phyloP scores from a whole-genome alignment of 2,888 invertebrate genomes.

The Icerya purchasi region DNA sequence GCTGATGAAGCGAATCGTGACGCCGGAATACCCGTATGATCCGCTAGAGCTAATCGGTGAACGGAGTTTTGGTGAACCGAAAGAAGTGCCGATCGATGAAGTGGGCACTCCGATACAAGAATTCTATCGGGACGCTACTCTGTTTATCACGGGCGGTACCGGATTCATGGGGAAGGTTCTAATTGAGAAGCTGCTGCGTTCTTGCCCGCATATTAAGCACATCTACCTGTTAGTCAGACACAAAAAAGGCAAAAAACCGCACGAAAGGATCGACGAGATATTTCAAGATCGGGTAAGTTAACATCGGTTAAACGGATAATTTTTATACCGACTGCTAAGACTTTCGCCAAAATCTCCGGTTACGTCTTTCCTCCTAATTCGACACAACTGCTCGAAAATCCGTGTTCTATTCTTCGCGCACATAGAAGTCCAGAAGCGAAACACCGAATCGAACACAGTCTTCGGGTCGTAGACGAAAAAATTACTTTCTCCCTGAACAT shows the following conservation, averaged over 20 bases:
- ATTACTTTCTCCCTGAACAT: no score
- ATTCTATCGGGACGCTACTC: conserved; percentile 42
- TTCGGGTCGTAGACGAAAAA: no score
- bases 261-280: conserved; percentile 31
- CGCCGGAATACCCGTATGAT: conserved; percentile 14
- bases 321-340: no score
- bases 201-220: conserved; percentile 33
- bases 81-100: conserved; percentile 11
- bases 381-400: no score
- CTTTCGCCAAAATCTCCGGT: no score
- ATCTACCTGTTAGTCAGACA: conserved; percentile 38
- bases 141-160: conserved; percentile 66
- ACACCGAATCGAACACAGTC: no score
- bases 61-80: conserved; percentile 15
- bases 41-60: conserved; percentile 17
- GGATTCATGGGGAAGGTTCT: conserved; percentile 49
- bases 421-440: no score
- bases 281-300: conserved; percentile 20
- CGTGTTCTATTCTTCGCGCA: no score
- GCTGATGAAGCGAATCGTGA: conserved; percentile 14
- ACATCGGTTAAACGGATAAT: no score
- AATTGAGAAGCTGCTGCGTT: conserved; percentile 42
- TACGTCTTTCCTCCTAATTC: no score
- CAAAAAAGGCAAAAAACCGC: conserved; percentile 32
- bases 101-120: conserved; percentile 30